Evolutionary conservation across 1,140 invertebrate species (phyloP).

Genomic region (Stegodyphus dumicola): DNA sequence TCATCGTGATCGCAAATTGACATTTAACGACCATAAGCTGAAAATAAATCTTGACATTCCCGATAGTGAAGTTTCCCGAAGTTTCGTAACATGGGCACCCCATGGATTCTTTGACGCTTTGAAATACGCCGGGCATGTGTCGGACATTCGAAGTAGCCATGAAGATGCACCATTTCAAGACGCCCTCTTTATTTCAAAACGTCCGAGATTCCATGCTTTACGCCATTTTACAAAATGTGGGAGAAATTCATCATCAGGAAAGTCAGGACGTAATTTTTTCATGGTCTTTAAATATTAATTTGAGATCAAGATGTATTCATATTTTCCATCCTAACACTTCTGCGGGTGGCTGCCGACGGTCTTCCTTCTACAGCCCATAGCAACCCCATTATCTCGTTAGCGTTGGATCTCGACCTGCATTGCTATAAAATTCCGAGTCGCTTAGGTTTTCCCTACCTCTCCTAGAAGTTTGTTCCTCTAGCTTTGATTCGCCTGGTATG

Average conservation of each 20-base stretch:
- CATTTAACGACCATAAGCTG: not conserved
- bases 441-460: not conserved
- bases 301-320: not conserved
- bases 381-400: not conserved
- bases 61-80: not conserved
- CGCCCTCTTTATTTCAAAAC: not conserved
- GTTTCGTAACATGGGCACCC: not conserved
- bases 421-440: not conserved
- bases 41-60: not conserved
- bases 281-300: not conserved
- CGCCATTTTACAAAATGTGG: not conserved
- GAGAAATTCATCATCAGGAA: not conserved
- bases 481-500: not conserved
- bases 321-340: not conserved
- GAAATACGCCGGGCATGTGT: not conserved
- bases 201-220: not conserved
- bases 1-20: not conserved
- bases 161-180: not conserved
- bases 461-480: not conserved
- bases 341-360: not conserved
- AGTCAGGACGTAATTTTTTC: not conserved
- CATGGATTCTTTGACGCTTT: not conserved
- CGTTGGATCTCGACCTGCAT: not conserved
- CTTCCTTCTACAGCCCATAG: not conserved
- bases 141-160: not conserved